Evolutionary conservation across 2,113 vertebrate species (phyloP).

Genomic region (Paradoxurus hermaphroditus): DNA sequence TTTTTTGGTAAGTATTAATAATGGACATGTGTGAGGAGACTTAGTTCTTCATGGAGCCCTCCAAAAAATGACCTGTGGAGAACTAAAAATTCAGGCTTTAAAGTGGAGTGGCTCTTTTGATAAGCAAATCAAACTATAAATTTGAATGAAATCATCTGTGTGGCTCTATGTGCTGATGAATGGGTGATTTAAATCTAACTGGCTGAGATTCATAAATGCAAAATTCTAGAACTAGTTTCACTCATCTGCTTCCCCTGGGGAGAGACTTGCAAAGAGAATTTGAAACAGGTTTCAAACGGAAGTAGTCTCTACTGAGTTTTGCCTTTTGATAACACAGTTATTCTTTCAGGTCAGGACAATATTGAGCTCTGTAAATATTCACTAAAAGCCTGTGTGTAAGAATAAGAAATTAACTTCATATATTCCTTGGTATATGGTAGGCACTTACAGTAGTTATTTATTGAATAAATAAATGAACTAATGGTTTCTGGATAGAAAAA

Average conservation of each 20-base stretch:
- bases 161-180: neutral
- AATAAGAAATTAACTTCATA: neutral
- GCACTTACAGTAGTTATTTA: neutral
- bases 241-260: neutral
- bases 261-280: slow-evolving; percentile 8
- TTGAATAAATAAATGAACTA: slow-evolving; percentile 26
- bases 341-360: neutral
- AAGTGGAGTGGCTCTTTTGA: neutral
- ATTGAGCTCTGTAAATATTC: neutral
- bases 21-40: neutral
- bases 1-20: slow-evolving; percentile 17
- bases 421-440: neutral
- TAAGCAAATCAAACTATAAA: slow-evolving; percentile 30
- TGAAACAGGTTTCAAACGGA: neutral
- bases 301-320: neutral
- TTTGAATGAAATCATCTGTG: slow-evolving; percentile 4
- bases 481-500: neutral
- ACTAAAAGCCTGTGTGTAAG: neutral
- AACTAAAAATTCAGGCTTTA: slow-evolving; percentile 29
- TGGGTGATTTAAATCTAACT: neutral
- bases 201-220: neutral
- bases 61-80: neutral
- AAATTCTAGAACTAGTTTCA: neutral
- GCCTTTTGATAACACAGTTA: neutral
- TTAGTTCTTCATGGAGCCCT: neutral